Evolutionary conservation across 2,888 invertebrate genomes (phyloP), one percentile per base, ranked within the genome.

Genomic region (Nomada fucata): DNA sequence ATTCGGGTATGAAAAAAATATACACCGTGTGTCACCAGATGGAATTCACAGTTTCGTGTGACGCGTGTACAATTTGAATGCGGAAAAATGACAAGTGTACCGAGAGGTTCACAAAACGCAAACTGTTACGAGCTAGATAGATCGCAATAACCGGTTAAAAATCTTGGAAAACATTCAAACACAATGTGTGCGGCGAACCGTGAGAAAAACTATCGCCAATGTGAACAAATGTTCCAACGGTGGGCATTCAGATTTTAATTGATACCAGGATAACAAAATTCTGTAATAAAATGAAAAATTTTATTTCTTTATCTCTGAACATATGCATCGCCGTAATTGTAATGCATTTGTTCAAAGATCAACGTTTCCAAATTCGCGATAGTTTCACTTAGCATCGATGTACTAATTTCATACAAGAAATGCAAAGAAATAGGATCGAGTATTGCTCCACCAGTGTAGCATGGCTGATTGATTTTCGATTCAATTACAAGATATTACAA

Each of bases 361-460:
- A 65, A 47, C 15, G 13, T 53, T 59, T n/a, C 29, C 26, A 5
- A 61, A 55, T 55, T 29, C 60, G 36, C 11, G 55, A 78, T 70
- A 79, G 18, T 70, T 57, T 79, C 53, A 52, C 29, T 76, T 64
- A 42, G 50, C 55, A 42, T 13, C 23, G 36, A 42, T 44, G 57
- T 74, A 68, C 42, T 15, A 7, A 57, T 57, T 76, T 63, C 36
- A 63, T 20, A 63, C 10, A 77, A 77, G 36, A 60, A 78, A 60
- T 50, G 63, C 68, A 76, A 85, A 74, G 60, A 67, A 67, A 53
- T 23, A 55, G 68, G 59, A 55, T 61, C 52, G 64, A 76, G 44
- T 67, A 63, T 59, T 73, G 63, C 42, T 55, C 44, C 4, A 68
- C 73, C 86, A 79, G 60, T 70, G 57, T 52, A 36, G 55, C 50